Percentiles rank a stretch among this genome's conserved stretches.
Evolutionary conservation across 1,140 invertebrate species (phyloP).

Genomic region (Orchesella cincta): DNA sequence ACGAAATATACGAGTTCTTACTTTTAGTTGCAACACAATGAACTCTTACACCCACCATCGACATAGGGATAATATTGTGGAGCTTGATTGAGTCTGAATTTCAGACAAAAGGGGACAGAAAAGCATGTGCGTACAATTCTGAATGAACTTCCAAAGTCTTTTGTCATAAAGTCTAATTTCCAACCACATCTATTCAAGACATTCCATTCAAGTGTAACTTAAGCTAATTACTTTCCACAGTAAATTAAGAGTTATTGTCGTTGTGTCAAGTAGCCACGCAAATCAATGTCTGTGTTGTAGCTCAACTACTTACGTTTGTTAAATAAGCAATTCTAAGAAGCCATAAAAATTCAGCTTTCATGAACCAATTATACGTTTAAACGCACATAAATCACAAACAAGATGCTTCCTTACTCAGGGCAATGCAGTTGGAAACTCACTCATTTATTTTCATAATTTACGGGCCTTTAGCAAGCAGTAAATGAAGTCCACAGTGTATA

Average conservation of each 20-base stretch:
- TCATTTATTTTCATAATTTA: background rate
- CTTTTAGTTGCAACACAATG: background rate
- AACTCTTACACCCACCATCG: background rate
- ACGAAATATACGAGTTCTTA: background rate
- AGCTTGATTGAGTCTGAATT: too few species aligned
- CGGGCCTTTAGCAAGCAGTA: too few species aligned
- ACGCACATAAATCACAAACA: background rate
- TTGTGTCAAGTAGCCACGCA: background rate
- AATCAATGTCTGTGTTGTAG: background rate
- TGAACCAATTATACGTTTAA: too few species aligned
- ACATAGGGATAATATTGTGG: too few species aligned
- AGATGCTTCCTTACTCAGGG: background rate
- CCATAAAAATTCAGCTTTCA: background rate
- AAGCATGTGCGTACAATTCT: background rate
- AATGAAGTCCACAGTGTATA: too few species aligned
- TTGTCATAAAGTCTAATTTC: background rate
- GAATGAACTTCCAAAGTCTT: background rate
- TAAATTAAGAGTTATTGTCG: background rate
- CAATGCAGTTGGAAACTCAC: background rate
- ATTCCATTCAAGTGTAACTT: background rate
- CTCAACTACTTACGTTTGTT: background rate
- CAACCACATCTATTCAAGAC: background rate
- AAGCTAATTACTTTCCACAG: slow-evolving; percentile 5
- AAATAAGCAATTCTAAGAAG: too few species aligned
- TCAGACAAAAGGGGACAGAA: background rate